Conservation (phyloP, 2,797 vertebrate genomes). For the Nyctibius grandis region DNA sequence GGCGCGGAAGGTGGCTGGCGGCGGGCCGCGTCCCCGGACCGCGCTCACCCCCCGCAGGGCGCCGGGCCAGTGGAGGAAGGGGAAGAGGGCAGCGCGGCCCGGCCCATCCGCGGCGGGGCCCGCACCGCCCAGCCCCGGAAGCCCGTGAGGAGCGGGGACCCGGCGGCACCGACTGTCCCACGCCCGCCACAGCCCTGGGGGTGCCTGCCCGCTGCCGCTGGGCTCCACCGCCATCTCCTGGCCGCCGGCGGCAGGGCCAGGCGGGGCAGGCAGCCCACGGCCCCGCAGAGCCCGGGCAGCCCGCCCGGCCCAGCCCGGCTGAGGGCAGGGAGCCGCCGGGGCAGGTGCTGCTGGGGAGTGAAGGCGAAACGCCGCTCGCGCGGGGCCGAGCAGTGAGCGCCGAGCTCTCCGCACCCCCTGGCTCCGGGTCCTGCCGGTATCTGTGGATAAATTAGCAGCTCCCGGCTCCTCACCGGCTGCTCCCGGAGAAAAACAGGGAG, state of each 20-base stretch:
- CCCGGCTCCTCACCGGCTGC: too few species aligned
- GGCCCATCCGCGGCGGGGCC: background rate
- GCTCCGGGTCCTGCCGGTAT: rapidly evolving
- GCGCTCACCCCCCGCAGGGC: background rate
- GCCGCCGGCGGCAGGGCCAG: background rate
- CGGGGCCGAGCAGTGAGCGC: background rate
- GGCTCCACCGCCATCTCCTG: background rate
- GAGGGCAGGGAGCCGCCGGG: too few species aligned
- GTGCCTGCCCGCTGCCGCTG: background rate
- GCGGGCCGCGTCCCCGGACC: rapidly evolving
- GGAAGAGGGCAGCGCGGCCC: background rate
- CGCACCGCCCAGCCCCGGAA: background rate
- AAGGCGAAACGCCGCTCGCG: too few species aligned
- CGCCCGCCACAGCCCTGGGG: too few species aligned
- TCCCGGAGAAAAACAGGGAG: background rate
- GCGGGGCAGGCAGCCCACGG: background rate
- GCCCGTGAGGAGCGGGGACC: too few species aligned
- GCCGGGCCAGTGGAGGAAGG: background rate
- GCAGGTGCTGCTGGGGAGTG: background rate
- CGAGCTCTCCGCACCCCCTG: rapidly evolving
- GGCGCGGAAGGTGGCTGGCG: background rate
- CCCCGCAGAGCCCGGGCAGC: background rate
- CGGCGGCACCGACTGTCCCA: too few species aligned
- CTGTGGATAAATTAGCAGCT: rapidly evolving
- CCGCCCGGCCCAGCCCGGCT: too few species aligned